Percentiles rank a stretch among this genome's conserved stretches.
Conservation (phyloP, 2,888 invertebrate genomes). For the Acanthopleura granulata region DNA sequence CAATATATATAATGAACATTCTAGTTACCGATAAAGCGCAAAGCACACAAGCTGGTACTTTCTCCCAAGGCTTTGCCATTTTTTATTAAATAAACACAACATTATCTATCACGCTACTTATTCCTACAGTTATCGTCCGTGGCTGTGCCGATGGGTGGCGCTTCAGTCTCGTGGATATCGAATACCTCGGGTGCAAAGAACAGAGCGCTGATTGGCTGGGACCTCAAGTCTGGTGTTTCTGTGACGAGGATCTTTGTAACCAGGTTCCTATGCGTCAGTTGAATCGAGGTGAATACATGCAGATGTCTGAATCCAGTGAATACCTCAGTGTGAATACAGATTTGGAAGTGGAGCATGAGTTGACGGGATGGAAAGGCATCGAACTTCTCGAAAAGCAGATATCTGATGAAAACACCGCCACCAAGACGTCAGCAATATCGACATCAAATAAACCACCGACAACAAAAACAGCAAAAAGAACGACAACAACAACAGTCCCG, state of each 20-base stretch:
- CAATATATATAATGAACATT: no score
- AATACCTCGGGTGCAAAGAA: slow-evolving; percentile 38
- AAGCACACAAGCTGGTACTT: no score
- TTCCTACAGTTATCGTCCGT: slow-evolving; percentile 34
- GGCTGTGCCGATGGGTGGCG: slow-evolving; percentile 47
- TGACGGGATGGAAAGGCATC: background rate
- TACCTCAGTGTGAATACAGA: background rate
- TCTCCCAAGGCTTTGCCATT: no score
- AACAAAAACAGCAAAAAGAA: background rate
- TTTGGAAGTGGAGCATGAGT: slow-evolving; percentile 5
- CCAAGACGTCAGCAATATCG: background rate
- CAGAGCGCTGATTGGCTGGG: slow-evolving; percentile 36
- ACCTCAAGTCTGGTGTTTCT: slow-evolving; percentile 41
- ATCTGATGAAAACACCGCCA: background rate
- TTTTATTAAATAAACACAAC: no score
- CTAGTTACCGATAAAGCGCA: no score
- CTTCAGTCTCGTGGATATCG: slow-evolving; percentile 34
- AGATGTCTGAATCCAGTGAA: background rate
- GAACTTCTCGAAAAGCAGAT: background rate
- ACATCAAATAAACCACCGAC: background rate
- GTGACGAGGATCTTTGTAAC: slow-evolving; percentile 36
- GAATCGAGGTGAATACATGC: slow-evolving; percentile 12
- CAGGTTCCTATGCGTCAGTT: slow-evolving; percentile 3
- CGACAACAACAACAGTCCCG: background rate
- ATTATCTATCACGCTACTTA: background rate